phyloP scores from a whole-genome alignment of 2,113 vertebrate genomes.

The Gallinago paraguaiae region DNA sequence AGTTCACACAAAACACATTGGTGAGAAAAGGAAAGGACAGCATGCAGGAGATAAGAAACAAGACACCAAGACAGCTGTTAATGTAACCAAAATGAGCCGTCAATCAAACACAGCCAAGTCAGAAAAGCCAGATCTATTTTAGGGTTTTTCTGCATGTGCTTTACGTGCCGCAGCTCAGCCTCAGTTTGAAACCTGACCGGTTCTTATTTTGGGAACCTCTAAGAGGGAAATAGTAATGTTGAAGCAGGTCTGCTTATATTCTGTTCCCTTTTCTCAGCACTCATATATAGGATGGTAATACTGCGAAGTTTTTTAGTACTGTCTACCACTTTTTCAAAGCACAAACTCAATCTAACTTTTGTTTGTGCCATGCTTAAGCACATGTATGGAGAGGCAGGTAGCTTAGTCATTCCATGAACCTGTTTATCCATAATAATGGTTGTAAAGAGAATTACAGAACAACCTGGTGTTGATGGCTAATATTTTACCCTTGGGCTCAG shows the following conservation, averaged over 20 bases:
- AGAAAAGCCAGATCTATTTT: conserved; percentile 59
- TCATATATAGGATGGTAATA: background rate
- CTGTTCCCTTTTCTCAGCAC: background rate
- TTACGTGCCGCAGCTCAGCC: conserved; percentile 13
- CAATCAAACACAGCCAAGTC: conserved; percentile 46
- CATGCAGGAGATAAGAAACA: conserved; percentile 55
- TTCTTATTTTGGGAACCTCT: conserved; percentile 54
- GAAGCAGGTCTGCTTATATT: conserved; percentile 1
- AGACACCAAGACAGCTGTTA: conserved; percentile 62
- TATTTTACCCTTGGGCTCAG: background rate
- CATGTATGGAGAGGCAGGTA: background rate
- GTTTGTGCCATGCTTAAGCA: background rate
- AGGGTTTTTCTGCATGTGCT: conserved; percentile 29
- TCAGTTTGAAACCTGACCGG: conserved; percentile 51
- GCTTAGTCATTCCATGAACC: background rate
- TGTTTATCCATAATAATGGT: background rate
- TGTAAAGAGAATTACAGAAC: background rate
- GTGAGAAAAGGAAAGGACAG: conserved; percentile 50
- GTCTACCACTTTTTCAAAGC: background rate
- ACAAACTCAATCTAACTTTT: background rate
- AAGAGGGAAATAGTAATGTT: conserved; percentile 3
- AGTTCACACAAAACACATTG: conserved; percentile 39
- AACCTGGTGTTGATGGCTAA: background rate
- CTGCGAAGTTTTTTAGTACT: background rate
- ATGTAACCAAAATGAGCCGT: conserved; percentile 54